phyloP scores from a whole-genome alignment of 2,113 vertebrate genomes.

The Cettia cetti region DNA sequence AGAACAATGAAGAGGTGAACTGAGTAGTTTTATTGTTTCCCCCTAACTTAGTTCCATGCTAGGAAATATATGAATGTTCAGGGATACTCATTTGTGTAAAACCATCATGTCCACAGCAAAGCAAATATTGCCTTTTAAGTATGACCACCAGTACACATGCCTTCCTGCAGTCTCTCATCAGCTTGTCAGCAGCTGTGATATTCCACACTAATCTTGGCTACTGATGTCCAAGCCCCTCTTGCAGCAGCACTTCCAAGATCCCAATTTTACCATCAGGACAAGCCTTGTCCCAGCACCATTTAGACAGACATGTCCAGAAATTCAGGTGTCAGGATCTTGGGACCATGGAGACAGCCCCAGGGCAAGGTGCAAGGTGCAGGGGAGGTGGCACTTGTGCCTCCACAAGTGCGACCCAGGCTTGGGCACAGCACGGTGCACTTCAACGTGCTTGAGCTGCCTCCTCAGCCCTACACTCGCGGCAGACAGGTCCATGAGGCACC shows the following conservation, averaged over 20 bases:
- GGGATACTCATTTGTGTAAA: background rate
- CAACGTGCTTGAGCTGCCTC: background rate
- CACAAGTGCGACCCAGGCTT: background rate
- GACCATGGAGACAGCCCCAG: background rate
- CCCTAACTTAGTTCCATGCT: background rate
- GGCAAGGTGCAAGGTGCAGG: background rate
- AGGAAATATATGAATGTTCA: background rate
- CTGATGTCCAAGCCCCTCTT: background rate
- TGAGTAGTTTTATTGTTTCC: background rate
- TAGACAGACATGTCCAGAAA: background rate
- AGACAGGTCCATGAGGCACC: background rate
- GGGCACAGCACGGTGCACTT: background rate
- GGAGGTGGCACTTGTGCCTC: background rate
- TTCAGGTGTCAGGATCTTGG: accelerated
- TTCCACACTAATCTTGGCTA: background rate
- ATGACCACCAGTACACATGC: background rate
- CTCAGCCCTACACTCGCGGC: background rate
- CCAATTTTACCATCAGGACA: background rate
- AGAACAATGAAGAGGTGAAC: background rate
- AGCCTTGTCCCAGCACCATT: background rate
- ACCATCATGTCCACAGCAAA: background rate
- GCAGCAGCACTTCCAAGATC: background rate
- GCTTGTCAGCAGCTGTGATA: background rate
- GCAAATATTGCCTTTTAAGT: background rate
- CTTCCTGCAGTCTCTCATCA: background rate